These are phyloP conservation scores for Zaprionus lachaisei DNA, from an alignment of 1,140 invertebrate species.

Conservation along the genomic window DNA sequence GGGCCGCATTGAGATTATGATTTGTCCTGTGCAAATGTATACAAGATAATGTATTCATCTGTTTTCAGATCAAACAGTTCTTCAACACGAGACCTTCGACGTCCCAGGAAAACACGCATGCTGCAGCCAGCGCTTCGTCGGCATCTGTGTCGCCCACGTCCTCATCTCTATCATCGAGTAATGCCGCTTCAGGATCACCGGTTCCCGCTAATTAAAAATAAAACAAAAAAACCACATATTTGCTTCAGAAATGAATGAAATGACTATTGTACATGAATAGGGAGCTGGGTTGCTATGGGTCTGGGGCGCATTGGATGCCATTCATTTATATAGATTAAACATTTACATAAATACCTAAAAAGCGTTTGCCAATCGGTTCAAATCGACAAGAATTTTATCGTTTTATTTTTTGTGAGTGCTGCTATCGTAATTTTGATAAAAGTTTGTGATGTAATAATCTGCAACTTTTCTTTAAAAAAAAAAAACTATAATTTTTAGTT, in stretches of 20 bases:
- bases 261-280: constrained; percentile 19
- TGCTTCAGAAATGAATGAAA: constrained; percentile 63
- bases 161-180: constrained; percentile 81
- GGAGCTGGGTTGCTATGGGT: constrained; percentile 7
- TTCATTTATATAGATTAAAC: constrained; percentile 7
- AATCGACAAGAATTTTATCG: neutral
- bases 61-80: constrained; percentile 80
- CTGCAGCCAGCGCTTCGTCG: constrained; percentile 66
- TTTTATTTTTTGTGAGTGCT: neutral
- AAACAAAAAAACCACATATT: constrained; percentile 58
- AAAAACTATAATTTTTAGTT: neutral
- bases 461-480: neutral
- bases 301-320: neutral
- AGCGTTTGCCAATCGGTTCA: neutral
- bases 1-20: neutral
- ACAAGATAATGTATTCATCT: neutral
- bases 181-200: constrained; percentile 77
- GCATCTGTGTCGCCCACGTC: constrained; percentile 77
- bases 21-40: neutral
- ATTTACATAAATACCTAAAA: neutral
- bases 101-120: constrained; percentile 62
- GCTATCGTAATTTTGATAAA: neutral
- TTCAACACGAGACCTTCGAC: constrained; percentile 71
- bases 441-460: constrained; percentile 17
- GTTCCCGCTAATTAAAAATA: constrained; percentile 80